Percentiles rank a stretch among this genome's conserved stretches.
Conservation (phyloP, 2,888 invertebrate species). For the Tyria jacobaeae region DNA sequence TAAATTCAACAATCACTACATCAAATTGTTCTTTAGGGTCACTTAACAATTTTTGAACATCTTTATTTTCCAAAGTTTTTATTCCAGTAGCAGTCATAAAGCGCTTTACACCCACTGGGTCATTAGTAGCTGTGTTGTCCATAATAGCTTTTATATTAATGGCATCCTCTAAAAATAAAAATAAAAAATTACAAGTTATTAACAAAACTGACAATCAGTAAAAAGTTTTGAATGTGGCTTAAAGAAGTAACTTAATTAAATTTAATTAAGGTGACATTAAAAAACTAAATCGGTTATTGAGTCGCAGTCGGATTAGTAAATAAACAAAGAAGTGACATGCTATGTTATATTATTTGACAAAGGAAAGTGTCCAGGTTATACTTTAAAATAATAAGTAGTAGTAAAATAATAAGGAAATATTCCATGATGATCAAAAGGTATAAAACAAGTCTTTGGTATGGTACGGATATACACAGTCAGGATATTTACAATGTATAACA, state of each 20-base stretch:
- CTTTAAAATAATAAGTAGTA: too few relatives aligned
- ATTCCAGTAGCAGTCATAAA: conserved; percentile 23
- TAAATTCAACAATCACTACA: conserved; percentile 54
- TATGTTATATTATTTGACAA: too few relatives aligned
- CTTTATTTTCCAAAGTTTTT: conserved; percentile 42
- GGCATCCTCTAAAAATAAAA: conserved; percentile 20
- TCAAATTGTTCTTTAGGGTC: conserved; percentile 55
- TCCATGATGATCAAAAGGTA: too few relatives aligned
- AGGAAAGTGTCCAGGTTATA: too few relatives aligned
- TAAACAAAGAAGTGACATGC: too few relatives aligned
- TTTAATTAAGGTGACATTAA: too few relatives aligned
- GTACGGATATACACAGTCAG: too few relatives aligned
- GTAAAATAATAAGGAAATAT: too few relatives aligned
- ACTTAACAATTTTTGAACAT: conserved; percentile 50
- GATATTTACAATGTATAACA: background rate
- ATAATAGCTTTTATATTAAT: conserved; percentile 37
- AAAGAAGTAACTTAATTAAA: background rate
- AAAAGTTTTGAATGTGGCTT: too few relatives aligned
- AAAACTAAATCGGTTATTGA: too few relatives aligned
- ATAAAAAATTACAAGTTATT: background rate
- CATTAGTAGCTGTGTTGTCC: conserved; percentile 7
- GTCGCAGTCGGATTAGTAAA: too few relatives aligned
- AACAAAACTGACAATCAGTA: background rate
- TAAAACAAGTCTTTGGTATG: too few relatives aligned
- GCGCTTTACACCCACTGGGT: conserved; percentile 10